phyloP scores from a whole-genome alignment of 2,113 vertebrate species.

The Sterrhoptilus dennistouni region DNA sequence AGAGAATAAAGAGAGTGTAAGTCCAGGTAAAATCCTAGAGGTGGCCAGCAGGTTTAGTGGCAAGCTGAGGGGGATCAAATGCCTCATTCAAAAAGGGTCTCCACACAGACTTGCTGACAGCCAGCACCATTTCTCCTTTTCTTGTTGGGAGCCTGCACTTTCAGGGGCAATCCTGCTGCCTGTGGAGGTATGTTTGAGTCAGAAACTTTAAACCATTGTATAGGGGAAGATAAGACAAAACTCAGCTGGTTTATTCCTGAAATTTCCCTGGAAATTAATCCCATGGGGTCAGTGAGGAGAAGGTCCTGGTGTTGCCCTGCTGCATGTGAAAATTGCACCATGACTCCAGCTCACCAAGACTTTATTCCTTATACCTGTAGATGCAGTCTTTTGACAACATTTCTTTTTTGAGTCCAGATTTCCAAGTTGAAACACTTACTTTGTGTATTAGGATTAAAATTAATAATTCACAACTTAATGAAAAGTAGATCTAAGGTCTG shows the following conservation, averaged over 20 bases:
- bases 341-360: background rate
- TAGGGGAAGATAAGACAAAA: background rate
- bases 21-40: background rate
- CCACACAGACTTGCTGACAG: background rate
- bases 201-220: background rate
- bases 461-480: background rate
- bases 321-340: background rate
- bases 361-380: background rate
- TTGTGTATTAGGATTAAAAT: background rate
- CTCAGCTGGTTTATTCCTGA: background rate
- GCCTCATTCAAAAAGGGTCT: accelerated
- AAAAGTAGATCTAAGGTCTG: background rate
- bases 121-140: background rate
- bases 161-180: background rate
- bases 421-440: background rate
- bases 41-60: background rate
- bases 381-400: background rate
- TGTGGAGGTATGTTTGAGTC: background rate
- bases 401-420: background rate
- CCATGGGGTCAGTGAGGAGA: background rate
- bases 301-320: background rate
- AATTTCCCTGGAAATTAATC: background rate
- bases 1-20: background rate
- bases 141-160: background rate
- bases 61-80: background rate